A percentile compares a stretch with the other conserved stretches of the same genome.
Conservation (phyloP, 1,140 invertebrate genomes). For the Ridgeia piscesae region DNA sequence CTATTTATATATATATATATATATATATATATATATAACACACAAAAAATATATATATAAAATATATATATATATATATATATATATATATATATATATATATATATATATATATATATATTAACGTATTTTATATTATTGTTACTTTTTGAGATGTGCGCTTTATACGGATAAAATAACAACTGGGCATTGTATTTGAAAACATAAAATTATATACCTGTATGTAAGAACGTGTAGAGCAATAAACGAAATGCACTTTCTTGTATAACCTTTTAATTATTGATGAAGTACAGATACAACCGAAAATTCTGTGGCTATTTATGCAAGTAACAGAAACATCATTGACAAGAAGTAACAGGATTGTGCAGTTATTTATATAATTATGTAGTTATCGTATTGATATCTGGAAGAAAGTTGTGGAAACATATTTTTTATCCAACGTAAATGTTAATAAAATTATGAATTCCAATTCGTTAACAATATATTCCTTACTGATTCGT, state of each 20-base stretch:
- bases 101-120: background rate
- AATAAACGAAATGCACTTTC: background rate
- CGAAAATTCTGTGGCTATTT: background rate
- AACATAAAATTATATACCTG: no score
- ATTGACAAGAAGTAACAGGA: background rate
- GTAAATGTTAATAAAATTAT: background rate
- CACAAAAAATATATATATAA: background rate
- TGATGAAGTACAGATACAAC: background rate
- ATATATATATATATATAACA: background rate
- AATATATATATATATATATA: background rate
- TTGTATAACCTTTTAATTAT: background rate
- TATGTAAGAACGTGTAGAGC: background rate
- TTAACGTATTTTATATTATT: no score
- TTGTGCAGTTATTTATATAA: no score
- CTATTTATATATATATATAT: no score
- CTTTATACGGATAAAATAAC: no score
- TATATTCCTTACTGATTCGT: background rate
- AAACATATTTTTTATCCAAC: background rate
- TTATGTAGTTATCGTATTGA: background rate
- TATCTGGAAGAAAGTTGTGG: background rate
- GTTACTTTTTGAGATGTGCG: no score
- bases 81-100: background rate
- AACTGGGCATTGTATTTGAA: no score
- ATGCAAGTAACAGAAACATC: background rate
- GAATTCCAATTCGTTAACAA: background rate